These are phyloP conservation scores for Uria aalge DNA, from an alignment of 2,113 vertebrate species.

Conservation along the genomic window DNA sequence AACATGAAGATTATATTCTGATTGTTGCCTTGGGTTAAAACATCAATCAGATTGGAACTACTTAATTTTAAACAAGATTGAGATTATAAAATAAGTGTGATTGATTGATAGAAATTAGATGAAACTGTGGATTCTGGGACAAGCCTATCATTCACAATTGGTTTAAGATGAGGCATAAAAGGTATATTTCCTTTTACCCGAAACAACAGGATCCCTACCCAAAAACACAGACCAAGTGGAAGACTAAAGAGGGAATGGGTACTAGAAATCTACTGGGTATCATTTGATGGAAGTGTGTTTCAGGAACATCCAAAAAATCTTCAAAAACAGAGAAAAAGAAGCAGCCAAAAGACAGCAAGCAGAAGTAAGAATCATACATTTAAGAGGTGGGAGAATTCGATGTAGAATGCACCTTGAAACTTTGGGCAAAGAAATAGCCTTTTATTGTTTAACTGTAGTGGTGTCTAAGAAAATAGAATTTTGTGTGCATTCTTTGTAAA, in stretches of 20 bases:
- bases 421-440: not conserved
- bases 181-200: rapidly evolving
- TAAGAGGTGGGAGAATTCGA: not conserved
- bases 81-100: not conserved
- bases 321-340: not conserved
- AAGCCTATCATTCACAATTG: not conserved
- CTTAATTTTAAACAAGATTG: not conserved
- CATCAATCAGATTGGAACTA: not conserved
- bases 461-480: not conserved
- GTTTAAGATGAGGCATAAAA: not conserved
- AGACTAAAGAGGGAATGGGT: not conserved
- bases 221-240: not conserved
- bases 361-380: not conserved
- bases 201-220: not conserved
- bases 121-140: not conserved
- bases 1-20: not conserved
- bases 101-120: not conserved
- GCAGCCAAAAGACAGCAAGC: not conserved
- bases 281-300: not conserved
- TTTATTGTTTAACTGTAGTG: not conserved
- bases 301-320: not conserved
- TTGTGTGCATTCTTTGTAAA: not conserved
- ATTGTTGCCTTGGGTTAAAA: not conserved
- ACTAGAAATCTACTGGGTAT: not conserved
- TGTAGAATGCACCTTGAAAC: not conserved